Conservation (phyloP, 2,113 vertebrate genomes). For the Cyprinus carpio region DNA sequence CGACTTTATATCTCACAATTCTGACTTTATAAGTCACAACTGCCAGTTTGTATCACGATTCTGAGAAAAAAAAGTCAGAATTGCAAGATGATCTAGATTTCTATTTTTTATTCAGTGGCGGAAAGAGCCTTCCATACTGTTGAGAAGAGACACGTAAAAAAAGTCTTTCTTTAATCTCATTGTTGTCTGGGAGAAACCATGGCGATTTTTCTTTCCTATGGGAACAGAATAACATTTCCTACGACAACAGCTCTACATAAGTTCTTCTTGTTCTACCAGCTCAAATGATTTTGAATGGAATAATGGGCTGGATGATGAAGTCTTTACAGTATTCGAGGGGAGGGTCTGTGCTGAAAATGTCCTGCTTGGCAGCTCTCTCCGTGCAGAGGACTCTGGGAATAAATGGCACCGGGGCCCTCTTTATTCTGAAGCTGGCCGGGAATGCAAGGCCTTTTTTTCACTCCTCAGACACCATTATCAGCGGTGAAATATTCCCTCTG, state of each 20-base stretch:
- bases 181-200: too few relatives aligned
- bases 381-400: slow-evolving; percentile 74
- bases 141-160: too few relatives aligned
- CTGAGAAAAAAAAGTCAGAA: too few relatives aligned
- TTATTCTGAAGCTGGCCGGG: slow-evolving; percentile 78
- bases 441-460: slow-evolving; percentile 74
- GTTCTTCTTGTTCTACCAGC: slow-evolving; percentile 2
- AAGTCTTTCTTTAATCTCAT: too few relatives aligned
- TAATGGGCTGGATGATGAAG: slow-evolving; percentile 15
- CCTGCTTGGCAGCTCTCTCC: slow-evolving; percentile 76
- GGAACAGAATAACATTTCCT: neutral
- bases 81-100: too few relatives aligned
- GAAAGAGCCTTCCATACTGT: too few relatives aligned
- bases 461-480: slow-evolving; percentile 71
- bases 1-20: too few relatives aligned
- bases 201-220: too few relatives aligned
- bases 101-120: too few relatives aligned
- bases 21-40: too few relatives aligned
- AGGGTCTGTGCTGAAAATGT: slow-evolving; percentile 25
- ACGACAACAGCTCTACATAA: neutral
- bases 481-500: slow-evolving; percentile 74
- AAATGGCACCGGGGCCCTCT: slow-evolving; percentile 75
- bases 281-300: slow-evolving; percentile 26
- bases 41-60: too few relatives aligned
- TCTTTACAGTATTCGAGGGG: slow-evolving; percentile 5